These are phyloP conservation scores for Pterocles orientalis DNA, from an alignment of 2,113 vertebrate genomes.

Conservation along the genomic window DNA sequence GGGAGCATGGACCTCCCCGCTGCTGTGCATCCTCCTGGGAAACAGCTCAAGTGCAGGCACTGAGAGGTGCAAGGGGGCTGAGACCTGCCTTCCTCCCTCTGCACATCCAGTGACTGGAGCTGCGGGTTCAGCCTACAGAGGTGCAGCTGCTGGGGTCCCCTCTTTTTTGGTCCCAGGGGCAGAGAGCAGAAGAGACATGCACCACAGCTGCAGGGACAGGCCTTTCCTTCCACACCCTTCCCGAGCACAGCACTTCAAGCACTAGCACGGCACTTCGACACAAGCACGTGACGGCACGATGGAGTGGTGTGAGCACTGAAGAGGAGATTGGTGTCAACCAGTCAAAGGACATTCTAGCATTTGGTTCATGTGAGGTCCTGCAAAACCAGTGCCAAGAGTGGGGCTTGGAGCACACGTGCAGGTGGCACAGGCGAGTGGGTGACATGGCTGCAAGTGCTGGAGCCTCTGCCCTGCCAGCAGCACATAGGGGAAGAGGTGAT, in stretches of 20 bases:
- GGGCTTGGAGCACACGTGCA: accelerated
- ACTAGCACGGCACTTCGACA: neutral
- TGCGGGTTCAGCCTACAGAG: neutral
- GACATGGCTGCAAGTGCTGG: accelerated
- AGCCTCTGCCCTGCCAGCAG: neutral
- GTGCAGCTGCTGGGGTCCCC: neutral
- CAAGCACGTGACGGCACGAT: accelerated
- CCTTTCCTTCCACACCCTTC: neutral
- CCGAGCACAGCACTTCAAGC: accelerated
- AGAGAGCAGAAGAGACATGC: neutral
- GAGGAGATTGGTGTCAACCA: neutral
- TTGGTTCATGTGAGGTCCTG: neutral
- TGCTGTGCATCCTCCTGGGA: neutral
- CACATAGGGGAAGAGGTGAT: neutral
- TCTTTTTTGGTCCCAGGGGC: neutral
- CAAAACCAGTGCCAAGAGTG: neutral
- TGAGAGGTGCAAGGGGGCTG: accelerated
- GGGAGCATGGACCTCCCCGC: accelerated
- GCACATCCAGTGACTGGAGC: neutral
- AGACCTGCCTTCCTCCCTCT: neutral
- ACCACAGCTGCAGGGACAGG: neutral
- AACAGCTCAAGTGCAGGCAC: neutral
- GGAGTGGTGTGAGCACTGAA: accelerated
- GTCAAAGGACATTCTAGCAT: neutral
- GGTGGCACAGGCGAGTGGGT: accelerated